These are phyloP conservation scores for Cryptocephalus primarius DNA, from an alignment of 2,888 invertebrate genomes.

Conservation along the genomic window DNA sequence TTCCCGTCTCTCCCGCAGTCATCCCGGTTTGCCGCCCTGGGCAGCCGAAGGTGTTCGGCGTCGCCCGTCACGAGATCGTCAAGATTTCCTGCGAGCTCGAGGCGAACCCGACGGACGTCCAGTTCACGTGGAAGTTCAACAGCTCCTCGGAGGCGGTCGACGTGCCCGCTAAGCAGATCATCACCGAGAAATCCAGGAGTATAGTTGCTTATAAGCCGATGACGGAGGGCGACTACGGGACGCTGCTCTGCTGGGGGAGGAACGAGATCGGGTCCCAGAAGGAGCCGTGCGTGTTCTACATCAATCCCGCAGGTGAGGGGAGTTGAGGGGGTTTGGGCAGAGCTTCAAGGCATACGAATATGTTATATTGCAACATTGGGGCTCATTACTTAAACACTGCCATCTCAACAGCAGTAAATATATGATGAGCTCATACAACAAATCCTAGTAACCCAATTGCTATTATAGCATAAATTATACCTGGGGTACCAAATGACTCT, in stretches of 20 bases:
- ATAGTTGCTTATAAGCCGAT: constrained; percentile 59
- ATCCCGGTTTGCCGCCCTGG: constrained; percentile 60
- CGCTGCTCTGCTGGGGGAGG: constrained; percentile 60
- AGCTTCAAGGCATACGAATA: too few relatives aligned
- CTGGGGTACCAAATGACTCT: too few relatives aligned
- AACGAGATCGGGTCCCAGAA: constrained; percentile 63
- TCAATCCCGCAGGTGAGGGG: constrained; percentile 57
- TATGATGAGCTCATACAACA: too few relatives aligned
- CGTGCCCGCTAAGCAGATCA: constrained; percentile 51
- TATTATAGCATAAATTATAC: too few relatives aligned
- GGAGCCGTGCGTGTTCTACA: constrained; percentile 62
- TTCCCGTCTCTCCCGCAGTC: constrained; percentile 41
- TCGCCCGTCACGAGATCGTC: constrained; percentile 59
- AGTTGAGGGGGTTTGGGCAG: too few relatives aligned
- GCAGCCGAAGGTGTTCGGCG: constrained; percentile 58
- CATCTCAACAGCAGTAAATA: too few relatives aligned
- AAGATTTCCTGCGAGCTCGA: constrained; percentile 63
- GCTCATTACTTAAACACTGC: too few relatives aligned
- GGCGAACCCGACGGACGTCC: constrained; percentile 59
- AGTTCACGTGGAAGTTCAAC: constrained; percentile 68
- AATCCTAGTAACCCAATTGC: too few relatives aligned
- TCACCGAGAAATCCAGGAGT: constrained; percentile 51
- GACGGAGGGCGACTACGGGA: constrained; percentile 64
- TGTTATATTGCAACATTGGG: too few relatives aligned
- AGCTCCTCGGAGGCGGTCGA: constrained; percentile 59